phyloP scores from a whole-genome alignment of 2,888 invertebrate genomes.

The Plebejus melissa region DNA sequence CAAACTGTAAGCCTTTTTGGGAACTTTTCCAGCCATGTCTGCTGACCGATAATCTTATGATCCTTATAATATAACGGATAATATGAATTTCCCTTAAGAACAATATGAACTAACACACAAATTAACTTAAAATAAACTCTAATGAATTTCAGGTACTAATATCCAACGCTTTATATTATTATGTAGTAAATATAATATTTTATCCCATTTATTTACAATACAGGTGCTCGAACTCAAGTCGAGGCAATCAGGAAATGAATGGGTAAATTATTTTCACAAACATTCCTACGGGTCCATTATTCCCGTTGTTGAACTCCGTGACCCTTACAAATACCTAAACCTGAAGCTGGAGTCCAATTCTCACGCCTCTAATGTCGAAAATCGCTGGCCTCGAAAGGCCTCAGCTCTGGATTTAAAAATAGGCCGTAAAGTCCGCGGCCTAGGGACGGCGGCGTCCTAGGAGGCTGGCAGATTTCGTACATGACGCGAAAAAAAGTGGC shows the following conservation, averaged over 20 bases:
- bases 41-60: too few relatives aligned
- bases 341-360: neutral
- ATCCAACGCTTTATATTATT: neutral
- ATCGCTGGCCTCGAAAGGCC: neutral
- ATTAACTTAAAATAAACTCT: neutral
- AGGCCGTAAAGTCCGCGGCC: too few relatives aligned
- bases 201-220: neutral
- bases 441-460: too few relatives aligned
- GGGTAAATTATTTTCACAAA: slow-evolving; percentile 8
- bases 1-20: too few relatives aligned
- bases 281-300: slow-evolving; percentile 8
- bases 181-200: neutral
- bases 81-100: too few relatives aligned
- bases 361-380: too few relatives aligned
- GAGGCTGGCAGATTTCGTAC: too few relatives aligned
- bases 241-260: neutral
- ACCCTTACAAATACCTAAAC: slow-evolving; percentile 7
- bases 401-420: too few relatives aligned
- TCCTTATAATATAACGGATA: too few relatives aligned
- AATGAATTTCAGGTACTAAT: neutral
- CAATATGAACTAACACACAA: neutral
- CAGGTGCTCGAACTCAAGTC: neutral
- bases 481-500: too few relatives aligned
- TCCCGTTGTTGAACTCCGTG: slow-evolving; percentile 18
- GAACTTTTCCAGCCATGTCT: too few relatives aligned